Evolutionary conservation across 2,797 vertebrate genomes (phyloP).

Genomic region (Gymnocypris eckloni): DNA sequence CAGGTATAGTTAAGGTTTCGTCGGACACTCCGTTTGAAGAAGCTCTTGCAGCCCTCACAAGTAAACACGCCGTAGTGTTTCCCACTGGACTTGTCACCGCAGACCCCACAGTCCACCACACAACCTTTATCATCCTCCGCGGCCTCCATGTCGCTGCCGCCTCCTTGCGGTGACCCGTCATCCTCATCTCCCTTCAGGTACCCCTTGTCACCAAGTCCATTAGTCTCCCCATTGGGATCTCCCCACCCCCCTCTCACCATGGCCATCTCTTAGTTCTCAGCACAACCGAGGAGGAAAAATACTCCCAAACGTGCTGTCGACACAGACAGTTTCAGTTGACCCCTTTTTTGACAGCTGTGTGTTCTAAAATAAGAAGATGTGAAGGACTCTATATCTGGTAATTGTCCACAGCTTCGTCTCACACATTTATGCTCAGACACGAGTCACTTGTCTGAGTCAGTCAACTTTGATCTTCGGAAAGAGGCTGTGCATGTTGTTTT

Average conservation of each 20-base stretch:
- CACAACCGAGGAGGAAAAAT: slow-evolving; percentile 57
- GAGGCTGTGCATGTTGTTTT: slow-evolving; percentile 23
- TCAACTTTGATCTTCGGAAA: slow-evolving; percentile 37
- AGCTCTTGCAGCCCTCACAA: slow-evolving; percentile 96
- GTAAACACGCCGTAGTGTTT: slow-evolving; percentile 96
- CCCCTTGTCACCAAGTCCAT: slow-evolving; percentile 85
- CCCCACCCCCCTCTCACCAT: slow-evolving; percentile 95
- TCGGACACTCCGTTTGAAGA: slow-evolving; percentile 92
- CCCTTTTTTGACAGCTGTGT: slow-evolving; percentile 29
- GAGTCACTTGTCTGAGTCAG: neutral
- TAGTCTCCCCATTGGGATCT: slow-evolving; percentile 89
- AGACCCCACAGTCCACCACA: slow-evolving; percentile 92
- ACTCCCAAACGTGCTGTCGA: slow-evolving; percentile 12
- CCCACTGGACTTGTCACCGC: slow-evolving; percentile 93
- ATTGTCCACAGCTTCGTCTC: slow-evolving; percentile 22
- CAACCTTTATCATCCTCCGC: slow-evolving; percentile 88
- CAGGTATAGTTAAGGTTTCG: slow-evolving; percentile 94
- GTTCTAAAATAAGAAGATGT: slow-evolving; percentile 30
- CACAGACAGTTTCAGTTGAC: slow-evolving; percentile 10
- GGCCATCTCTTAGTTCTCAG: slow-evolving; percentile 86
- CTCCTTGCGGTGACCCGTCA: slow-evolving; percentile 87
- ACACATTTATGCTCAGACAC: slow-evolving; percentile 46
- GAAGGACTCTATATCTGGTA: slow-evolving; percentile 10
- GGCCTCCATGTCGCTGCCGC: slow-evolving; percentile 88
- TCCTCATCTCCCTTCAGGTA: slow-evolving; percentile 87